Percentiles rank a stretch among this genome's conserved stretches.
Conservation (phyloP, 92 coral and sea anemone species). For the Virgularia gustaviana region DNA sequence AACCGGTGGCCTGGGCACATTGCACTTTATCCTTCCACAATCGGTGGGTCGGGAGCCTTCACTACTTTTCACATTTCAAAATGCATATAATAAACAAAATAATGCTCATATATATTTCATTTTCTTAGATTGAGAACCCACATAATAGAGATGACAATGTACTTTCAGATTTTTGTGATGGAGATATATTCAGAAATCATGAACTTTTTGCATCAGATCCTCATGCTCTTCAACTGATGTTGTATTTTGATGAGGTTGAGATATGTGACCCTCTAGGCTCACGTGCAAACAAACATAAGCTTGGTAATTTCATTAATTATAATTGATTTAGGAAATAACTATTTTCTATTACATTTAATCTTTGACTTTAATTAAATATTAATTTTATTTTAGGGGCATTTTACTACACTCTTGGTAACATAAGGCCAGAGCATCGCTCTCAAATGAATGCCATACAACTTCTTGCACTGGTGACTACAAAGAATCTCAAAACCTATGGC, state of each 20-base stretch:
- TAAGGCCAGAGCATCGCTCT: slow-evolving; percentile 45
- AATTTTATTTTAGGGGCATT: slow-evolving; percentile 36
- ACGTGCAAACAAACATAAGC: slow-evolving; percentile 21
- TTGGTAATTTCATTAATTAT: slow-evolving; percentile 1
- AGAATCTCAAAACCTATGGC: slow-evolving; percentile 53
- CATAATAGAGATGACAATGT: slow-evolving; percentile 1
- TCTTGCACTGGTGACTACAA: slow-evolving; percentile 34
- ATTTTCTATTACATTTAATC: neutral
- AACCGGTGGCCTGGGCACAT: no score
- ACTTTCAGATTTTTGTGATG: neutral
- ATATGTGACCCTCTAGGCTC: slow-evolving; percentile 29
- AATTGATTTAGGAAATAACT: no score
- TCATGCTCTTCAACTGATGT: slow-evolving; percentile 14
- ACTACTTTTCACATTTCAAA: no score
- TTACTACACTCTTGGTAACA: slow-evolving; percentile 41
- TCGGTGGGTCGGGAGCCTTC: no score
- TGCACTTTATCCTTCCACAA: no score
- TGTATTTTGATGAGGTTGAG: slow-evolving; percentile 36
- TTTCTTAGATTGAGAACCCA: slow-evolving; percentile 7
- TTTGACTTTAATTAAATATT: neutral
- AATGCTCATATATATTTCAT: no score
- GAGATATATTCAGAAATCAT: neutral
- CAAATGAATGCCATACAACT: slow-evolving; percentile 49
- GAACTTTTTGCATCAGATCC: slow-evolving; percentile 21
- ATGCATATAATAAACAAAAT: no score